Conservation (phyloP, 2,113 vertebrate species). For the Dicentrarchus labrax region DNA sequence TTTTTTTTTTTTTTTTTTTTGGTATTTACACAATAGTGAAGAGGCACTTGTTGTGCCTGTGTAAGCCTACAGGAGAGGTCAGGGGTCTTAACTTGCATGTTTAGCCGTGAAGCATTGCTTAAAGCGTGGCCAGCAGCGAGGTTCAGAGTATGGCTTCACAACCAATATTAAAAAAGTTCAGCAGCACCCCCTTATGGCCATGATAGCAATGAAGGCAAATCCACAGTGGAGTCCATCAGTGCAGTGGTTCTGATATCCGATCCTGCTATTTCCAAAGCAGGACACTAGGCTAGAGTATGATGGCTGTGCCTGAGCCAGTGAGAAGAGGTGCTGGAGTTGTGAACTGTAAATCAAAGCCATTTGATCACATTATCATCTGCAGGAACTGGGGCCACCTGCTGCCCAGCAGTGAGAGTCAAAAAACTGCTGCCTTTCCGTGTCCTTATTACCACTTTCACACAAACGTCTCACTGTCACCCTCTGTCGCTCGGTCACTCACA, state of each 20-base stretch:
- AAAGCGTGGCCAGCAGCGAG: constrained; percentile 77
- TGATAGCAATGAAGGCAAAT: constrained; percentile 78
- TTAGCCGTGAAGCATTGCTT: constrained; percentile 74
- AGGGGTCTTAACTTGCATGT: constrained; percentile 75
- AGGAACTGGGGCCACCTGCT: constrained; percentile 41
- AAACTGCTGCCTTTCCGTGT: constrained; percentile 43
- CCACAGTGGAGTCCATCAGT: constrained; percentile 78
- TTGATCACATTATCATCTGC: constrained; percentile 45
- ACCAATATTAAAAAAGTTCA: constrained; percentile 74
- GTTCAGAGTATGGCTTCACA: constrained; percentile 79
- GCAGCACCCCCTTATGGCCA: constrained; percentile 76
- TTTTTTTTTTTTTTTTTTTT: constrained; percentile 51
- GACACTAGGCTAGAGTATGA: constrained; percentile 65
- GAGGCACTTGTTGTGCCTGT: constrained; percentile 78
- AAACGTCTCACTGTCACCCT: constrained; percentile 34
- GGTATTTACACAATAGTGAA: constrained; percentile 79
- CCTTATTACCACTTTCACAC: constrained; percentile 34
- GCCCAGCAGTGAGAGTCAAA: constrained; percentile 16
- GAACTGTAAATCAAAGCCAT: constrained; percentile 66
- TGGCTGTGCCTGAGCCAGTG: constrained; percentile 73
- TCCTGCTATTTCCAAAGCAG: constrained; percentile 64
- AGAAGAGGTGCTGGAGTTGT: constrained; percentile 77
- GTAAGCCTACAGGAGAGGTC: constrained; percentile 79
- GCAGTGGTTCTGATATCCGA: constrained; percentile 67
- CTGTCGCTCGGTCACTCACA: constrained; percentile 40